Evolutionary conservation across 1,140 invertebrate species (phyloP).

Genomic region (Cyphomyrmex costatus): DNA sequence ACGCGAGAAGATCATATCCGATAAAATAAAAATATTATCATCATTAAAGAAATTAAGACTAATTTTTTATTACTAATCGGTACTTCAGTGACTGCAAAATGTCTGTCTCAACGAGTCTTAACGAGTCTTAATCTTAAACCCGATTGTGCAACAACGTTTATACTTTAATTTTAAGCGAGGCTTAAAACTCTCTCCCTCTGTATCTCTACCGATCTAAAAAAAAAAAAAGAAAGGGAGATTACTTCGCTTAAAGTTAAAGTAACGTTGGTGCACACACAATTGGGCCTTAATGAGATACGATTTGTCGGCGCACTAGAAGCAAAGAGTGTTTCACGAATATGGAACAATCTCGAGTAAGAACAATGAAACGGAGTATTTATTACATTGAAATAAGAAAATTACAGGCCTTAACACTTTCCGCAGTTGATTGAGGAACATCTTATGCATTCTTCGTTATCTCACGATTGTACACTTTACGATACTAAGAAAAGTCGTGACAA

Average conservation of each 20-base stretch:
- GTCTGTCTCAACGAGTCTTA: not conserved
- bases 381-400: not conserved
- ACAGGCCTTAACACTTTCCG: not conserved
- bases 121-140: not conserved
- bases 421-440: not conserved
- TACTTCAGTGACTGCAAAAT: not conserved
- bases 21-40: slow-evolving; percentile 4
- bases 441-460: not conserved
- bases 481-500: not conserved
- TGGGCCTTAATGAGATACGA: not conserved
- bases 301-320: not conserved
- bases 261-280: too few relatives aligned
- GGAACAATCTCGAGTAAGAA: slow-evolving; percentile 11
- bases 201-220: too few relatives aligned
- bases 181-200: too few relatives aligned
- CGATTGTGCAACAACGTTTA: too few relatives aligned
- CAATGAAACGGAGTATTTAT: not conserved
- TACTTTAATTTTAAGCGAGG: too few relatives aligned
- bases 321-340: not conserved
- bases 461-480: not conserved
- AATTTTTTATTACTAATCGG: slow-evolving; percentile 8
- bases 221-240: too few relatives aligned
- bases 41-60: too few relatives aligned
- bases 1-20: not conserved
- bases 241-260: too few relatives aligned